A percentile compares a stretch with the other conserved stretches of the same genome.
Conservation (phyloP, 2,113 vertebrate species). For the Leptobrachium ailaonicum region DNA sequence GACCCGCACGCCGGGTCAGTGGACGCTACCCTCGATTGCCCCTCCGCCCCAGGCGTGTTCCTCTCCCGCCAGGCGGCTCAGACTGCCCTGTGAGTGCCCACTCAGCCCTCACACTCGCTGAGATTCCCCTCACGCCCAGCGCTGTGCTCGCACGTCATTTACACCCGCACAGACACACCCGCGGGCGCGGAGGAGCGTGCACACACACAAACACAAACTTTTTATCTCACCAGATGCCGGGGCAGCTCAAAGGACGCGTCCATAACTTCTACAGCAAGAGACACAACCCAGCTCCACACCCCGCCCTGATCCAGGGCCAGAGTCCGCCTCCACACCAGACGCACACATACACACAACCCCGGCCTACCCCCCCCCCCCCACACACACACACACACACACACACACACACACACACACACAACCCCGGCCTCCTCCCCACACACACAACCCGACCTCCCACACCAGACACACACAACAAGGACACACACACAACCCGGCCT, state of each 20-base stretch:
- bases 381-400: too few relatives aligned
- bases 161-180: background rate
- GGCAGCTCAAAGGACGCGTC: conserved; percentile 36
- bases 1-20: too few relatives aligned
- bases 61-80: background rate
- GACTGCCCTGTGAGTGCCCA: background rate
- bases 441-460: too few relatives aligned
- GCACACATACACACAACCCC: background rate
- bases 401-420: too few relatives aligned
- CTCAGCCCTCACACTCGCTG: background rate
- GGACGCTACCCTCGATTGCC: too few relatives aligned
- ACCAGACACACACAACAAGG: too few relatives aligned
- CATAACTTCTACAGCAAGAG: conserved; percentile 45
- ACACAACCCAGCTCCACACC: background rate
- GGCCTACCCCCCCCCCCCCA: background rate
- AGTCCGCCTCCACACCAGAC: background rate
- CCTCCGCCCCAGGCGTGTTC: background rate
- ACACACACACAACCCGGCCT: too few relatives aligned
- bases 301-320: background rate
- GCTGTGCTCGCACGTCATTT: background rate
- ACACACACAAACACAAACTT: conserved; percentile 1
- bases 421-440: too few relatives aligned
- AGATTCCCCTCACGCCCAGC: background rate
- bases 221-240: conserved; percentile 52
- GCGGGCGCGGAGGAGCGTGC: background rate